Percentiles rank a stretch among this genome's conserved stretches.
phyloP scores from a whole-genome alignment of 2,113 vertebrate genomes.

The Indicator indicator region DNA sequence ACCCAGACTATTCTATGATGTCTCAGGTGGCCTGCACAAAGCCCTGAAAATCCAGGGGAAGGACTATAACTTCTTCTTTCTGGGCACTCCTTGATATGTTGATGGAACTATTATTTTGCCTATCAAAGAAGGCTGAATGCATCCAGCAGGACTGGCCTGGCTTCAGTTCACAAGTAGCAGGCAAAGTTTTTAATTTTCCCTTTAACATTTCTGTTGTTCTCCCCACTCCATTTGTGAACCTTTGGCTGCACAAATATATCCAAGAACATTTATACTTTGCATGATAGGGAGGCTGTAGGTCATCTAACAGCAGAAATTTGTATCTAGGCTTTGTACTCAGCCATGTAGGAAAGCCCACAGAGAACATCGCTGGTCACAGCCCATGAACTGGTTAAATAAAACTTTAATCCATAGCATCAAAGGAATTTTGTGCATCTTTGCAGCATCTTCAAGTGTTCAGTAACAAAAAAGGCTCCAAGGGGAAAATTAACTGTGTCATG shows the following conservation, averaged over 20 bases:
- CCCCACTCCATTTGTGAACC: not conserved
- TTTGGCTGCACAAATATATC: not conserved
- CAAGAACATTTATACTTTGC: not conserved
- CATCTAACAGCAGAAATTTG: not conserved
- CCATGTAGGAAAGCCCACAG: not conserved
- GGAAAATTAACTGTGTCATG: not conserved
- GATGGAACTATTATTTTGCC: not conserved
- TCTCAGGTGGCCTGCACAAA: not conserved
- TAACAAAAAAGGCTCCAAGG: not conserved
- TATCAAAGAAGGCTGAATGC: not conserved
- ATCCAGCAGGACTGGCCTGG: not conserved
- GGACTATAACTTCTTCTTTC: not conserved
- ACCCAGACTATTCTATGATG: too few species aligned
- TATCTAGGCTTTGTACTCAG: not conserved
- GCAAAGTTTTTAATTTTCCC: constrained; percentile 1
- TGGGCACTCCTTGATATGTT: not conserved
- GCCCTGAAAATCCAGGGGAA: not conserved
- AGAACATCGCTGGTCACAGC: not conserved
- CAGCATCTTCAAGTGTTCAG: not conserved
- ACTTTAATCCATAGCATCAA: not conserved
- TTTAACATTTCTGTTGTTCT: not conserved
- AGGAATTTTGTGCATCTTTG: not conserved
- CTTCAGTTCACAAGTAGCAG: not conserved
- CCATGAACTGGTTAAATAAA: not conserved
- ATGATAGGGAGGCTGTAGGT: not conserved